phyloP scores from a whole-genome alignment of 37 sponge, comb jelly and placozoan species.

The Axinella damicornis region DNA sequence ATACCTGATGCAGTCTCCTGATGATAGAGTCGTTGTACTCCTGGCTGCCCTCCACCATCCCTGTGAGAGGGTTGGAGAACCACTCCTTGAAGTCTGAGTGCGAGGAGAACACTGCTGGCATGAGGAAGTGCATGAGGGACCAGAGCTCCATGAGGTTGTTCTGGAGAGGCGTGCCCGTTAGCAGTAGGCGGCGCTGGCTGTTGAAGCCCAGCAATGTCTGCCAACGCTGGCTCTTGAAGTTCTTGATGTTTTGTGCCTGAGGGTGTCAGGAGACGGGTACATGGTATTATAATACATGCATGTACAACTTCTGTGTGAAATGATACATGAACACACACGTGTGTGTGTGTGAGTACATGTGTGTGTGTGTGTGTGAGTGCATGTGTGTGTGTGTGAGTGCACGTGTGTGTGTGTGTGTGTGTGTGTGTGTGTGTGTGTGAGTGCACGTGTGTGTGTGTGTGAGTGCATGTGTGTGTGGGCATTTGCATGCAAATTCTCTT shows the following conservation, averaged over 20 bases:
- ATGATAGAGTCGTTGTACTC: conserved; percentile 96
- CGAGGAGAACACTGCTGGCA: conserved; percentile 97
- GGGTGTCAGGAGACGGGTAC: background rate
- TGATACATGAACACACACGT: background rate
- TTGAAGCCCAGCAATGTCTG: conserved; percentile 96
- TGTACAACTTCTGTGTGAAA: background rate
- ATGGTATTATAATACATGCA: background rate
- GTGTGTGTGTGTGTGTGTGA: background rate
- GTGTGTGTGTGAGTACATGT: background rate
- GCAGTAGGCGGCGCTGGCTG: conserved; percentile 89
- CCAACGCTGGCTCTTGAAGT: conserved; percentile 99
- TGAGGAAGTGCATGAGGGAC: conserved; percentile 99
- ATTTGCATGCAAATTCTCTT: background rate
- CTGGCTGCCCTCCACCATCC: conserved; percentile 99
- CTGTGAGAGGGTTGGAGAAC: conserved; percentile 99
- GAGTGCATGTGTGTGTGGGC: background rate
- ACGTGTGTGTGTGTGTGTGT: background rate
- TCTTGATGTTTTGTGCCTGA: conserved; percentile 99
- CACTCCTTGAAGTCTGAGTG: conserved; percentile 99
- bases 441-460: conserved; percentile 6
- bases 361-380: background rate
- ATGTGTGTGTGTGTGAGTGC: background rate
- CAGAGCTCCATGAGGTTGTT: conserved; percentile 99
- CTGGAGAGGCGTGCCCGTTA: conserved; percentile 99
- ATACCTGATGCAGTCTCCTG: conserved; percentile 92